Evolutionary conservation across 2,888 invertebrate species (phyloP).

Genomic region (Parapristionchus giblindavisi): DNA sequence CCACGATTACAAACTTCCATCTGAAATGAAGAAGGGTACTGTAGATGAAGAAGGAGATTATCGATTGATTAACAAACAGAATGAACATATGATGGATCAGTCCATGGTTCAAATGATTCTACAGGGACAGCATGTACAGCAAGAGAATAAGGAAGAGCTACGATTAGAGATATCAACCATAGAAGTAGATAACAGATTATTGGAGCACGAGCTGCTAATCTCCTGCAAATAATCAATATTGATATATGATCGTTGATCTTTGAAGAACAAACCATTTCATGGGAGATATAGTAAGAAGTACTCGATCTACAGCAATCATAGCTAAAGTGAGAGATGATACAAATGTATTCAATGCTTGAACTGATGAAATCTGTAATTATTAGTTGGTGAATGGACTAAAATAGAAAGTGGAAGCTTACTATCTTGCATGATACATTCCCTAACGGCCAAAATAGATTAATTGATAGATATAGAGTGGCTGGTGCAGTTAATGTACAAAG

Average conservation of each 20-base stretch:
- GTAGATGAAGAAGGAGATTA: neutral
- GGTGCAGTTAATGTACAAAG: slow-evolving; percentile 67
- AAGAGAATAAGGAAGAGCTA: slow-evolving; percentile 65
- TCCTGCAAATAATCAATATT: slow-evolving; percentile 44
- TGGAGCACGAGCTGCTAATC: slow-evolving; percentile 66
- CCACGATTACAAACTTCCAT: slow-evolving; percentile 15
- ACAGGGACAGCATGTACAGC: slow-evolving; percentile 63
- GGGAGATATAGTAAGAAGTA: slow-evolving; percentile 66
- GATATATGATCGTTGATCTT: neutral
- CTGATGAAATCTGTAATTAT: slow-evolving; percentile 60
- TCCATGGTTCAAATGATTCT: slow-evolving; percentile 62
- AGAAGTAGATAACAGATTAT: slow-evolving; percentile 62
- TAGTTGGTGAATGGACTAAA: neutral
- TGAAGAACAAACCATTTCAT: slow-evolving; percentile 55
- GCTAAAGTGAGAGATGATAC: slow-evolving; percentile 68
- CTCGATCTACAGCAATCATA: slow-evolving; percentile 67
- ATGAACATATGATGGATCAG: slow-evolving; percentile 32
- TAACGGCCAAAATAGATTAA: slow-evolving; percentile 68
- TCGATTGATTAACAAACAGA: neutral
- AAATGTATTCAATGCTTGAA: slow-evolving; percentile 68
- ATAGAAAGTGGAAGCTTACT: slow-evolving; percentile 40
- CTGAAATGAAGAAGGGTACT: too few species aligned
- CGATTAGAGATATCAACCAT: slow-evolving; percentile 64
- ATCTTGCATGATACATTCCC: slow-evolving; percentile 63
- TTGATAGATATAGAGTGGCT: slow-evolving; percentile 63